These are phyloP conservation scores for Gymnocheta viridis DNA, from an alignment of 2,888 invertebrate species.

Conservation along the genomic window DNA sequence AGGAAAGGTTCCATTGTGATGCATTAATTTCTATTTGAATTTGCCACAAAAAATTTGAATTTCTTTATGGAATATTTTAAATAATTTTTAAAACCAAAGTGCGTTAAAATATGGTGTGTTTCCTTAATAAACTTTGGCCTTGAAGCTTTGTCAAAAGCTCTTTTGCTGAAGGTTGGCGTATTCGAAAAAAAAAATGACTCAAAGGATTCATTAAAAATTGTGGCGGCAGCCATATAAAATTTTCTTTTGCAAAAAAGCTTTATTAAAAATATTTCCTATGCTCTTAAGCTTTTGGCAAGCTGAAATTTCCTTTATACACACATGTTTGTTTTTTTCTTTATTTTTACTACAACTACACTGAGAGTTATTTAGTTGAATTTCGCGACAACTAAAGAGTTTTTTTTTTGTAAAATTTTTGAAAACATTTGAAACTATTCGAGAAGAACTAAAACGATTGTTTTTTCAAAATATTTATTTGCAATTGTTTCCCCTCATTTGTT, in stretches of 20 bases:
- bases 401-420: background rate
- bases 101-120: no score
- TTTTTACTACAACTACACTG: background rate
- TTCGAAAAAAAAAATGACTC: no score
- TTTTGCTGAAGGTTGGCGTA: background rate
- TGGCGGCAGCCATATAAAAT: background rate
- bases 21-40: no score
- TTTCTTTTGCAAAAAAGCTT: background rate
- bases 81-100: no score
- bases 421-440: no score
- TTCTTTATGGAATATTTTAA: no score
- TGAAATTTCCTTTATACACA: no score
- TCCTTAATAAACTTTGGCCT: background rate
- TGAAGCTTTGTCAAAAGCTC: background rate
- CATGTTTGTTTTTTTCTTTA: background rate
- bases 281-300: background rate
- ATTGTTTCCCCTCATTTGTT: no score
- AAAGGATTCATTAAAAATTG: background rate
- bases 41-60: no score
- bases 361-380: background rate
- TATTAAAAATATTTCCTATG: background rate
- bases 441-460: no score
- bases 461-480: background rate
- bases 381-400: no score
- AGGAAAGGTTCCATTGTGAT: no score